Percentiles rank a stretch among this genome's conserved stretches.
Conservation (phyloP, 64 coral and sea anemone species). For the Montipora cactus region DNA sequence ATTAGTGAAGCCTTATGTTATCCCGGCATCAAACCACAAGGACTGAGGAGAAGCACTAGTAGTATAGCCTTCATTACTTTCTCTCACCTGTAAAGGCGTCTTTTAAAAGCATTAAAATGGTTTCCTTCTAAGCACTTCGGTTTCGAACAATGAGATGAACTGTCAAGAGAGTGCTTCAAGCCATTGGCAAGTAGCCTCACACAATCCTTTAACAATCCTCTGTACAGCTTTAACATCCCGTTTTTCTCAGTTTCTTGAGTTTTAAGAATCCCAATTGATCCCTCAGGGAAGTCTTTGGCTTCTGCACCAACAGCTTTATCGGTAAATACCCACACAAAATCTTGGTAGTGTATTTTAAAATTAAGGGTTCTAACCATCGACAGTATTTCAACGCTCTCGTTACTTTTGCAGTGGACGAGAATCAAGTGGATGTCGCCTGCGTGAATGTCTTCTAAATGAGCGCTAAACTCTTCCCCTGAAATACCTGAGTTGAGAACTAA, state of each 20-base stretch:
- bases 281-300: constrained; percentile 43
- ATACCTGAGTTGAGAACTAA: constrained; percentile 4
- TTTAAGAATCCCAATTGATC: constrained; percentile 74
- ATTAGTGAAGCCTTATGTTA: no score
- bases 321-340: constrained; percentile 83
- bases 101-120: constrained; percentile 15
- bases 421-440: constrained; percentile 60
- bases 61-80: neutral
- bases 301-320: constrained; percentile 57
- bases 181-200: constrained; percentile 24
- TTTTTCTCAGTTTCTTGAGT: neutral
- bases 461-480: constrained; percentile 49
- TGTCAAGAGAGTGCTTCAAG: neutral
- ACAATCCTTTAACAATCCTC: constrained; percentile 38
- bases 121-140: neutral
- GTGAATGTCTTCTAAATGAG: constrained; percentile 62
- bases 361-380: constrained; percentile 50
- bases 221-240: constrained; percentile 1
- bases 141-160: neutral
- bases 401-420: constrained; percentile 54
- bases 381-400: constrained; percentile 56
- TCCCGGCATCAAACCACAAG: no score
- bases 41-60: no score
- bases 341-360: constrained; percentile 23
- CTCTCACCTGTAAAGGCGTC: constrained; percentile 15